phyloP scores from a whole-genome alignment of 2,797 vertebrate species.

The Microtus californicus region DNA sequence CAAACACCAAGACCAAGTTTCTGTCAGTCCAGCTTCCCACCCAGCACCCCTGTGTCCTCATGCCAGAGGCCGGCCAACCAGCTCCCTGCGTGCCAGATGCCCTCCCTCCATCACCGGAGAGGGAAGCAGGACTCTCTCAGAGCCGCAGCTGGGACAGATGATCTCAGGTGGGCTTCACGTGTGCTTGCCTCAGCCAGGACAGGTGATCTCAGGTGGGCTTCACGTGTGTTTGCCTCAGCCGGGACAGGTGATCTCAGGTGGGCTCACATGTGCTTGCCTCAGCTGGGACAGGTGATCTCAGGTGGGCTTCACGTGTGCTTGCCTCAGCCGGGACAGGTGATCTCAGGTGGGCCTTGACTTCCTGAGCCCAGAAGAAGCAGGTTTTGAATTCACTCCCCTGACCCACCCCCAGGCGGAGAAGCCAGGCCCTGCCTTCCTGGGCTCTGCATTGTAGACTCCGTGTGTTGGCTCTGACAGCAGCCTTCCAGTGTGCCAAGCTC shows the following conservation, averaged over 20 bases:
- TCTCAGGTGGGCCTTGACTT: neutral
- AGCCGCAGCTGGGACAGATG: accelerated
- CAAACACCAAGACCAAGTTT: neutral
- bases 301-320: neutral
- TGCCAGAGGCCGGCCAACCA: neutral
- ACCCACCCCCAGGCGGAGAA: neutral
- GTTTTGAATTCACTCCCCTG: neutral
- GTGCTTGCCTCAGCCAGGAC: too few relatives aligned
- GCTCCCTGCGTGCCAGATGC: neutral
- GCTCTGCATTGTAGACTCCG: too few relatives aligned
- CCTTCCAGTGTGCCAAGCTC: neutral
- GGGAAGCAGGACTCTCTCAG: neutral
- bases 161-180: neutral
- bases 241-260: too few relatives aligned
- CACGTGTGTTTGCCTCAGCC: neutral
- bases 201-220: too few relatives aligned
- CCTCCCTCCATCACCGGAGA: neutral
- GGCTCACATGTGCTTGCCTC: too few relatives aligned
- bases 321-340: too few relatives aligned
- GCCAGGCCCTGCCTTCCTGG: neutral
- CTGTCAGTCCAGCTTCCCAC: neutral
- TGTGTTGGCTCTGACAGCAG: too few relatives aligned
- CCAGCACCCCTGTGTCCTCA: neutral
- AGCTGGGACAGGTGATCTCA: accelerated
- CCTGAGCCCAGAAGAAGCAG: neutral